Conservation (phyloP, 2,888 invertebrate species). For the Eristalis pertinax region DNA sequence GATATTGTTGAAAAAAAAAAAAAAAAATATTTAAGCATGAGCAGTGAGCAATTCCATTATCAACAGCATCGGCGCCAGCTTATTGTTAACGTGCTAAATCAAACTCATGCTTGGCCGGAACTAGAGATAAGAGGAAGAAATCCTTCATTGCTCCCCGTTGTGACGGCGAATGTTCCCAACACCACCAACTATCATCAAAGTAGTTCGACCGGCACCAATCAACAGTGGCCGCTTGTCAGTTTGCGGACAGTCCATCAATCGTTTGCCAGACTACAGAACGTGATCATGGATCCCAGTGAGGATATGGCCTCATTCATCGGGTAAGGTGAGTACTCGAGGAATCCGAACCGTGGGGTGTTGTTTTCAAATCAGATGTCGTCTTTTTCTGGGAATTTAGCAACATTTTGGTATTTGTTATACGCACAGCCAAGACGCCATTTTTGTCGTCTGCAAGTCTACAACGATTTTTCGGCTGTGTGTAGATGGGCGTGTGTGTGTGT, state of each 20-base stretch:
- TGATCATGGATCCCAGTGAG: conserved; percentile 9
- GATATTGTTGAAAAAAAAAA: neutral
- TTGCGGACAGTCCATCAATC: conserved; percentile 2
- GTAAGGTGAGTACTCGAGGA: conserved; percentile 54
- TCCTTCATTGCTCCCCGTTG: neutral
- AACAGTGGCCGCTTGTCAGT: conserved; percentile 10
- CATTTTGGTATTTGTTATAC: conserved; percentile 49
- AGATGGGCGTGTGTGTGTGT: neutral
- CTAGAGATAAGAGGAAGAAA: neutral
- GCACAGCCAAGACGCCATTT: conserved; percentile 44
- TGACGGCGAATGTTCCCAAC: neutral
- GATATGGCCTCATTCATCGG: conserved; percentile 8
- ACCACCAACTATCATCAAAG: conserved; percentile 28
- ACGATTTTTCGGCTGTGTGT: neutral
- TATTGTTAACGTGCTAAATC: conserved; percentile 48
- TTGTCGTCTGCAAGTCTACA: conserved; percentile 53
- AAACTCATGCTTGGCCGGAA: conserved; percentile 45
- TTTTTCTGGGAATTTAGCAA: conserved; percentile 43
- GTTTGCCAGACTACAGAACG: neutral
- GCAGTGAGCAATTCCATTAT: conserved; percentile 31
- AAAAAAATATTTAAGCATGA: conserved; percentile 23
- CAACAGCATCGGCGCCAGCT: conserved; percentile 37
- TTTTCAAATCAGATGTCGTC: neutral
- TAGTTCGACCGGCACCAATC: conserved; percentile 28
- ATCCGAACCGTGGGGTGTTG: neutral